These are phyloP conservation scores for Diorhabda carinulata DNA, from an alignment of 1,140 invertebrate genomes.

Conservation along the genomic window DNA sequence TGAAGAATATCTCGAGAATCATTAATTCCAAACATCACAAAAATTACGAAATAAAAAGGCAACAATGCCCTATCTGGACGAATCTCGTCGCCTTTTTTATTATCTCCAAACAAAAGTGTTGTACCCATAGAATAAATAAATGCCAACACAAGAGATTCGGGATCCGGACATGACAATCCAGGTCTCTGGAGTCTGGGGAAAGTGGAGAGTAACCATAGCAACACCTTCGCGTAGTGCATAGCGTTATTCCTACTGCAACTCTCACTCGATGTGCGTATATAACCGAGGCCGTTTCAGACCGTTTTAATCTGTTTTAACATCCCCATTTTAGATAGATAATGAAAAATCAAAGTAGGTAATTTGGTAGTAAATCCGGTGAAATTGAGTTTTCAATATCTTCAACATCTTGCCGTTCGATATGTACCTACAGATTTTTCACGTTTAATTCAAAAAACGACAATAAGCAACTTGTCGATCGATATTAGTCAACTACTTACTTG, in stretches of 20 bases:
- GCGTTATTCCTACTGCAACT: slow-evolving; percentile 21
- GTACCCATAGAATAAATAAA: slow-evolving; percentile 28
- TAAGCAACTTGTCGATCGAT: no score
- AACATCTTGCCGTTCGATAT: no score
- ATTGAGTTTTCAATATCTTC: neutral
- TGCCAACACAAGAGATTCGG: slow-evolving; percentile 18
- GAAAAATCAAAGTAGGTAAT: neutral
- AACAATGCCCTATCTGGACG: slow-evolving; percentile 10
- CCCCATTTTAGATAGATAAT: slow-evolving; percentile 19
- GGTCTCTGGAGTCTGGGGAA: slow-evolving; percentile 29
- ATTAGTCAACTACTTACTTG: no score
- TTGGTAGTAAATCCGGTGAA: neutral
- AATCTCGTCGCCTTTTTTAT: slow-evolving; percentile 12
- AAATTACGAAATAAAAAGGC: slow-evolving; percentile 15
- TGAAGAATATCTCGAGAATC: slow-evolving; percentile 2
- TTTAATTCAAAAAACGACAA: no score
- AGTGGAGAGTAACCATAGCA: slow-evolving; percentile 18
- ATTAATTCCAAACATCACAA: neutral
- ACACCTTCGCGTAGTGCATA: slow-evolving; percentile 22
- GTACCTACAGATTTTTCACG: no score
- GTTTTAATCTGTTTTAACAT: slow-evolving; percentile 20
- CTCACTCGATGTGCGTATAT: slow-evolving; percentile 19
- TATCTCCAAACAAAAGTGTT: slow-evolving; percentile 18
- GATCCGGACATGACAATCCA: slow-evolving; percentile 28
- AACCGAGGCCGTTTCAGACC: slow-evolving; percentile 6